phyloP scores from a whole-genome alignment of 1,140 invertebrate genomes.

The Sycophaga agraensis region DNA sequence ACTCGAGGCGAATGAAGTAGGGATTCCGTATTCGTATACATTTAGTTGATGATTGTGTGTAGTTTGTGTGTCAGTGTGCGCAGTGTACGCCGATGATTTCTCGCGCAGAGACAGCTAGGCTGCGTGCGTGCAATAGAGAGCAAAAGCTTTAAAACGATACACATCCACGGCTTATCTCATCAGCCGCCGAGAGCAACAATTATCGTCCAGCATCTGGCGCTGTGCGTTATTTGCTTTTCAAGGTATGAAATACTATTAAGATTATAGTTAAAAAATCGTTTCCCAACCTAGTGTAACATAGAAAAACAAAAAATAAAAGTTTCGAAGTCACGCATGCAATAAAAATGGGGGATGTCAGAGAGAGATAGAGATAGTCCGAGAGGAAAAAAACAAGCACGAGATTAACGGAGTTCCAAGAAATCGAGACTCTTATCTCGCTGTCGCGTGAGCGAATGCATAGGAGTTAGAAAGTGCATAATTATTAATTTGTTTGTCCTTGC shows the following conservation, averaged over 20 bases:
- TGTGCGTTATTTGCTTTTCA: conserved; percentile 44
- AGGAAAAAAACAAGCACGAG: neutral
- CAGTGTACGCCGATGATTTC: too few relatives aligned
- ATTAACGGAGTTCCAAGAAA: neutral
- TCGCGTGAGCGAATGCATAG: too few relatives aligned
- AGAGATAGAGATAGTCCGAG: neutral
- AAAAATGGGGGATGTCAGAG: neutral
- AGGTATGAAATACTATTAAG: conserved; percentile 3
- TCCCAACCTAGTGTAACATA: too few relatives aligned
- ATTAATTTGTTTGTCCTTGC: neutral
- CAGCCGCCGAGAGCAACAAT: conserved; percentile 36
- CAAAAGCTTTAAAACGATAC: neutral
- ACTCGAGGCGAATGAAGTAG: too few relatives aligned
- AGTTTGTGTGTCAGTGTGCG: too few relatives aligned
- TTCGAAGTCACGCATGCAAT: too few relatives aligned
- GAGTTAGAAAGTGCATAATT: neutral
- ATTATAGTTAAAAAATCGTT: too few relatives aligned
- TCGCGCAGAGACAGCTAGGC: neutral
- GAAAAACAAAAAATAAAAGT: conserved; percentile 1
- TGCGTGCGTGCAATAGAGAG: neutral
- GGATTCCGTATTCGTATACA: too few relatives aligned
- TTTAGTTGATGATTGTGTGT: too few relatives aligned
- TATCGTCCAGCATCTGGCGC: conserved; percentile 46
- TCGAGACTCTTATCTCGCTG: too few relatives aligned
- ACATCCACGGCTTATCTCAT: neutral